Conservation (phyloP, 2,888 invertebrate genomes). For the Morinoia aosen region DNA sequence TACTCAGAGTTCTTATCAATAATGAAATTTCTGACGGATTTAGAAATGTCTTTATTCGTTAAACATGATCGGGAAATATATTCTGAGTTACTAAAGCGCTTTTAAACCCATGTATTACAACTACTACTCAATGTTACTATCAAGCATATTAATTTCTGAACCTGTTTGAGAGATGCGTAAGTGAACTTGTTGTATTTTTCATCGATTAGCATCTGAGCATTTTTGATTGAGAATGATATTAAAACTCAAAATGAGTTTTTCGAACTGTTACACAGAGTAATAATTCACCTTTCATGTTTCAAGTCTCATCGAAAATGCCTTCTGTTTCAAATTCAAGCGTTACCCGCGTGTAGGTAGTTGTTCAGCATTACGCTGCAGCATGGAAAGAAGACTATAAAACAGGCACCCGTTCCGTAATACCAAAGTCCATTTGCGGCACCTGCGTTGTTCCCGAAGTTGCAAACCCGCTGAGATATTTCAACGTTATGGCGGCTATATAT, state of each 20-base stretch:
- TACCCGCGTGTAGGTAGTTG: slow-evolving; percentile 43
- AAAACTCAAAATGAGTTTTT: background rate
- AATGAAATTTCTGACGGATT: too few species aligned
- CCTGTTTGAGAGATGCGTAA: background rate
- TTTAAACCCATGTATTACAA: too few species aligned
- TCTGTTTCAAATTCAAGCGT: background rate
- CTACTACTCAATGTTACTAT: background rate
- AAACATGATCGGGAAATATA: too few species aligned
- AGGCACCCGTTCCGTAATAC: slow-evolving; percentile 44
- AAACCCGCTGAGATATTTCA: slow-evolving; percentile 53
- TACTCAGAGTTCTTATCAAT: background rate
- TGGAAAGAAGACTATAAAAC: slow-evolving; percentile 39
- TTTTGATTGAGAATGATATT: background rate
- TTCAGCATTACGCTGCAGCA: background rate
- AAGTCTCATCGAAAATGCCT: background rate
- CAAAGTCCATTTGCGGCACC: slow-evolving; percentile 54
- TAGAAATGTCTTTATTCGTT: too few species aligned
- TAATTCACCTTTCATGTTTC: background rate
- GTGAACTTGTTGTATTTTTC: background rate
- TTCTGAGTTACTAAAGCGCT: too few species aligned
- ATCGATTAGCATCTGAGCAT: background rate
- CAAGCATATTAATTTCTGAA: background rate
- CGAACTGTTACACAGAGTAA: background rate
- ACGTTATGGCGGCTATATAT: slow-evolving; percentile 53
- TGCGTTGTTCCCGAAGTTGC: slow-evolving; percentile 53